Evolutionary conservation across 1,140 invertebrate species (phyloP), one percentile per base, ranked within the genome.

Genomic region (Mamestra configurata): DNA sequence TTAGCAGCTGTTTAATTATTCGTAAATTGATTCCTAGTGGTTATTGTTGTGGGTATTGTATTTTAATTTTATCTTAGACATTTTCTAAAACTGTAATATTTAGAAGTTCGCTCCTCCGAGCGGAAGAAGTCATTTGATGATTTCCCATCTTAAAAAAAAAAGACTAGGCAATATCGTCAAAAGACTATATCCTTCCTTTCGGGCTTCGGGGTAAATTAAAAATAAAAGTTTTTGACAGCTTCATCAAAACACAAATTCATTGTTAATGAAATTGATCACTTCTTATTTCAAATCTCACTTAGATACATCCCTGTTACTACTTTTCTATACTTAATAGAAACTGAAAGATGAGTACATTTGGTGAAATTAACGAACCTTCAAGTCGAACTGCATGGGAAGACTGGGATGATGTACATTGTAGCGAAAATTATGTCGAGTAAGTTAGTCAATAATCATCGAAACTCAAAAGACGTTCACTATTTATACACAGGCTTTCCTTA

Each of bases 351-450:
- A 83, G 77, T 79, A 76, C 79, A 11, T 94, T 93, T 85, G 93
- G 93, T 76, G 93, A 94, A 89, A 94, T 94, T 73, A 82, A 83
- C 72, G 93, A 94, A 84, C 92, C 91, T 22, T 81, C 73, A 35
- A 91, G 83, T 73, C 86, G 93, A 66, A 85, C 86, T 55, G 85
- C 85, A 53, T 94, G 90, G 88, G 93, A 93, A 84, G 93, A 94
- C 73, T 94, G 93, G 93, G 93, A 94, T 82, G 93, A 91, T 75
- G 68, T 57, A 53, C 59, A 66, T 20, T 22, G 37, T 18, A 55
- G 35, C 20, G 83, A 86, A 57, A 75, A 80, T 73, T 43, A 10
- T 46, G 43, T 76, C 46, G 64, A 86, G 88, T 92, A 82, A 79
- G 81, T 35, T 46, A 51, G 2, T 15, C 20, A 22, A 15, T 22